Conservation (phyloP, 1,140 invertebrate species). For the Gryllus bimaculatus region DNA sequence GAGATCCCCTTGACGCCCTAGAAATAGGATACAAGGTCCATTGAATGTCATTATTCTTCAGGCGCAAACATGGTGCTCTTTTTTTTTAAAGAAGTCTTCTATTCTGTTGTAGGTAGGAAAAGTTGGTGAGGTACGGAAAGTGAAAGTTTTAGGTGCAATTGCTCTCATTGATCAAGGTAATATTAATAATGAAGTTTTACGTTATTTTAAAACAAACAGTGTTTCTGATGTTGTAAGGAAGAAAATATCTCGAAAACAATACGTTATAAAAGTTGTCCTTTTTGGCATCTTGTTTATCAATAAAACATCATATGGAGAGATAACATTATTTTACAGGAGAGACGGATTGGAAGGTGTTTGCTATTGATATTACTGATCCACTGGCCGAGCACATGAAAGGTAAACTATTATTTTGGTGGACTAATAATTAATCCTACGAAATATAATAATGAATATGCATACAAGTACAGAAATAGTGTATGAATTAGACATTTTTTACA, state of each 20-base stretch:
- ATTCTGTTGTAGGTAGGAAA: neutral
- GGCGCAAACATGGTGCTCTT: neutral
- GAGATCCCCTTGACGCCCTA: neutral
- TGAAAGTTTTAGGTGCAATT: neutral
- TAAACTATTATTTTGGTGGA: neutral
- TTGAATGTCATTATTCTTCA: neutral
- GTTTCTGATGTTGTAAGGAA: too few species aligned
- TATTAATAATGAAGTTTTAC: neutral
- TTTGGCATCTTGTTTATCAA: too few species aligned
- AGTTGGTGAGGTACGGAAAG: neutral
- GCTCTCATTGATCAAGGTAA: neutral
- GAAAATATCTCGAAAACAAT: too few species aligned
- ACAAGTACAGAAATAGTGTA: too few species aligned
- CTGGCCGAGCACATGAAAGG: neutral
- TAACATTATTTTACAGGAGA: neutral
- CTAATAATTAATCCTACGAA: too few species aligned
- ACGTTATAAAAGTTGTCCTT: too few species aligned
- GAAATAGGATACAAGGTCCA: neutral
- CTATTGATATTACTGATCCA: neutral
- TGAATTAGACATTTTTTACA: neutral
- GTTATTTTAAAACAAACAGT: too few species aligned
- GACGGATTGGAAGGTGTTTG: neutral
- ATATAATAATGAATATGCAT: too few species aligned
- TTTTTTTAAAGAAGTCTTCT: neutral
- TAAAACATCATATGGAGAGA: neutral